Evolutionary conservation across 2,888 invertebrate species (phyloP).

Genomic region (Cistogaster globosa): DNA sequence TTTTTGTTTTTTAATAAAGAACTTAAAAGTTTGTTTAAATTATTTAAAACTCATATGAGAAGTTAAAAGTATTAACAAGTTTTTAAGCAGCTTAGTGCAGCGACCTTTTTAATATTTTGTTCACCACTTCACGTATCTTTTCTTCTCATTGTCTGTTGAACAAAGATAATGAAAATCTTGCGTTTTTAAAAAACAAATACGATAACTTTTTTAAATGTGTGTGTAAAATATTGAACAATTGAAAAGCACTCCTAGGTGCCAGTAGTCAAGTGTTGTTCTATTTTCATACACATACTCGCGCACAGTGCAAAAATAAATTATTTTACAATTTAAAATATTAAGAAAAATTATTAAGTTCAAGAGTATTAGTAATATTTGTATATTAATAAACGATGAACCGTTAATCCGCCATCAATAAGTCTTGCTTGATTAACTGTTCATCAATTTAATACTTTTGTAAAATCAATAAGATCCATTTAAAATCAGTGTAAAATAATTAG

Average conservation of each 20-base stretch:
- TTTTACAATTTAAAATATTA: too few species aligned
- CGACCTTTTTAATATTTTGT: slow-evolving; percentile 62
- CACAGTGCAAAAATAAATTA: too few species aligned
- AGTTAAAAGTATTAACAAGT: slow-evolving; percentile 47
- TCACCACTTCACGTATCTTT: slow-evolving; percentile 7
- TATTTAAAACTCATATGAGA: slow-evolving; percentile 42
- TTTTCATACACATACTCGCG: too few species aligned
- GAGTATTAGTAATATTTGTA: too few species aligned
- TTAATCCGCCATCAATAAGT: too few species aligned
- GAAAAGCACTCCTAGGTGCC: neutral
- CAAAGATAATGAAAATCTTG: slow-evolving; percentile 44
- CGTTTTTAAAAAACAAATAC: neutral
- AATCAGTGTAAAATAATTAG: too few species aligned
- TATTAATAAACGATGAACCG: too few species aligned
- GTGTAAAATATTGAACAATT: neutral
- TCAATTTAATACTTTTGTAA: too few species aligned
- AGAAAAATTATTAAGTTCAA: too few species aligned
- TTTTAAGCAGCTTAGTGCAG: slow-evolving; percentile 60
- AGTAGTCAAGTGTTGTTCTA: neutral
- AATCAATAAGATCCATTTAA: too few species aligned
- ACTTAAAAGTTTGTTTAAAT: slow-evolving; percentile 27
- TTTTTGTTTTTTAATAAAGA: neutral
- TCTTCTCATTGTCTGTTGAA: slow-evolving; percentile 53
- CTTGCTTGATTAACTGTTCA: too few species aligned
- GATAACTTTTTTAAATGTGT: neutral